Base-by-base conservation (phyloP, 2,888 invertebrate genomes). In the Netelia virgata region DNA sequence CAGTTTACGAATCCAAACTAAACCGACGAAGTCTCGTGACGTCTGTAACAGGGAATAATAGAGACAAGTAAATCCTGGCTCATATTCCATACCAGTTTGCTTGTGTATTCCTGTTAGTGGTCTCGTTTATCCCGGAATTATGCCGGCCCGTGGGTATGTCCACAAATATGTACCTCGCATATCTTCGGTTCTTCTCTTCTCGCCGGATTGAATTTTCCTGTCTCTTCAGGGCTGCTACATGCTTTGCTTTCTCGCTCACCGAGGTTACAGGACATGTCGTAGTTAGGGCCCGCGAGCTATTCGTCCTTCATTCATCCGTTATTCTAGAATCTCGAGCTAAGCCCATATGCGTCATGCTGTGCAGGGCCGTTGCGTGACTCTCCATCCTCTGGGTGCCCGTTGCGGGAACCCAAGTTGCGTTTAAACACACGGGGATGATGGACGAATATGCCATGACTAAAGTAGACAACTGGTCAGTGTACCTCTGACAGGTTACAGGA, bases 121-220 rank as follows among this genome's bases (percentile, higher is more conserved):
- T 86, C 86, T 78, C 75, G 88, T 88, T 89, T 90, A 89, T 89
- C 89, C 87, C 85, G 88, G 87, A 91, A 91, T 92, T 91, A 90
- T 90, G 90, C 89, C 87, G 83, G 83, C 87, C 85, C 85, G 88
- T 87, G 88, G 89, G 89, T 87, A 87, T 88, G 88, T 89, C 88
- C 88, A 82, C 88, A 88, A 83, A 85, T 89, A 83, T 36, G 66
- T 55, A 36, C 53, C 61, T 61, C 55, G 69, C 61, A 72, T 77
- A 10, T 23, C 64, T 61, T 55, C 28, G 43, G 36, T 41, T 23
- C 36, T 59, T 57, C 57, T 74, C 63, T 11, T 23, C 63, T 53
- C 72, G 50, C 36, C 23, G 76, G 11, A 68, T 70, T 57, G 28
- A 18, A 36, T 59, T 69, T 57, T 59, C 57, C 18, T 9, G 10